Evolutionary conservation across 2,888 invertebrate genomes (phyloP), one percentile per base, ranked within the genome.

Genomic region (Drosophila robusta): DNA sequence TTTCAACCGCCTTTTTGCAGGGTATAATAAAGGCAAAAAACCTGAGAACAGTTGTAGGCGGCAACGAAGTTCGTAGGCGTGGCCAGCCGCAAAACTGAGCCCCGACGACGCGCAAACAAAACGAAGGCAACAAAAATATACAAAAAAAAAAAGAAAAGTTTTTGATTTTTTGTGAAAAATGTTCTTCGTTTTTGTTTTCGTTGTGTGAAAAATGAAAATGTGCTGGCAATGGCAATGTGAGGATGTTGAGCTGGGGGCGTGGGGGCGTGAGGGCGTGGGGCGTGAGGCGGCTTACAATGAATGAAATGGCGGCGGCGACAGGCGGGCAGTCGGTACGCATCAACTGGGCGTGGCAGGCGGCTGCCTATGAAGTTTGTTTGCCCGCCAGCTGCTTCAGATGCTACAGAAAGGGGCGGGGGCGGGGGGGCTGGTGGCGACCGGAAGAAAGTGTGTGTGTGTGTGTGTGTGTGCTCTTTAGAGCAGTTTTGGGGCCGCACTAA

Each of bases 131-230:
- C 12, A 34, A 22, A 9, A 24, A 26, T 2, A 51, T n/a, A 47
- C 44, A 39, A 39, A n/a, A 29, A 36, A 44, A 22, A 38, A 56
- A 46, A 39, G 45, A 71, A 80, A 82, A 78, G 67, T 82, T 84
- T 84, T 85, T 75, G 82, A 82, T 75, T 85, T 85, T 85, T 80
- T 82, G 58, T 69, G 47, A 67, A 67, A 80, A 69, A 63, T 71
- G 71, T 70, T 84, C 67, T 46, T 49, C 45, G 55, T 61, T 79
- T 70, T 57, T 39, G 38, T 70, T 65, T 58, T 75, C 58, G 51
- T 57, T 75, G 55, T 65, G 60, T 66, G 63, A 67, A 75, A 71
- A 75, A 75, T 65, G 77, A 75, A 72, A 77, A 72, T 77, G 73
- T 49, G 47, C 45, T 22, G 50, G 44, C 47, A 52, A 46, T 45